Percentiles rank a stretch among this genome's conserved stretches.
phyloP scores from a whole-genome alignment of 2,797 vertebrate species.

The Nyctibius grandis region DNA sequence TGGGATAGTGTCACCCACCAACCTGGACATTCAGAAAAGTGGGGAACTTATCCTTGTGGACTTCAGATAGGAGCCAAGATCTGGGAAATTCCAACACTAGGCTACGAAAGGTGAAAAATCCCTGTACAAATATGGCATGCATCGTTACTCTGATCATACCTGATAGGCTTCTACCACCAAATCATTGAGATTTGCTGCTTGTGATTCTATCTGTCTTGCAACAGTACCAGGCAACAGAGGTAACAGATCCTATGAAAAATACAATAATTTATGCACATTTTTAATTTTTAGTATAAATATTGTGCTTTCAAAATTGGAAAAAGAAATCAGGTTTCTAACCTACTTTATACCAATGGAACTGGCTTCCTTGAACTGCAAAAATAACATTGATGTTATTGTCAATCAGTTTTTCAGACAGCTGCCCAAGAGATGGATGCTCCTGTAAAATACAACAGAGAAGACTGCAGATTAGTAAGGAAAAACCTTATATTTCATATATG shows the following conservation, averaged over 20 bases:
- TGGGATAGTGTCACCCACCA: not conserved
- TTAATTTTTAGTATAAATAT: not conserved
- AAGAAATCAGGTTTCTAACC: conserved; percentile 53
- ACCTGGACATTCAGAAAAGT: not conserved
- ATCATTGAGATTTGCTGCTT: conserved; percentile 90
- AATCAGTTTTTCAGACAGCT: conserved; percentile 90
- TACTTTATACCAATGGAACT: conserved; percentile 98
- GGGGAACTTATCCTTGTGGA: not conserved
- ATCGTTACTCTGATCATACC: conserved; percentile 72
- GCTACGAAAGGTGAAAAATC: not conserved
- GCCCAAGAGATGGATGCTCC: conserved; percentile 94
- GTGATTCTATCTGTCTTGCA: conserved; percentile 88
- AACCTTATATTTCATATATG: not conserved
- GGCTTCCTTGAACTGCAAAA: conserved; percentile 92
- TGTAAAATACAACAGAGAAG: conserved; percentile 63
- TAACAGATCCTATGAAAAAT: conserved; percentile 82
- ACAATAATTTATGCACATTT: not conserved
- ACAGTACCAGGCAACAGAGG: conserved; percentile 87
- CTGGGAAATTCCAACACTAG: not conserved
- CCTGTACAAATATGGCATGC: not conserved
- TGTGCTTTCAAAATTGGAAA: not conserved
- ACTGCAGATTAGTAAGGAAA: not conserved
- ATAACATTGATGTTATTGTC: conserved; percentile 92
- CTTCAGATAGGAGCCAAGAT: not conserved
- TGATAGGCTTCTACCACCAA: conserved; percentile 94